Percentiles rank a stretch among this genome's conserved stretches.
These are phyloP conservation scores for Unio pictorum DNA, from an alignment of 2,888 invertebrate genomes.

Conservation along the genomic window DNA sequence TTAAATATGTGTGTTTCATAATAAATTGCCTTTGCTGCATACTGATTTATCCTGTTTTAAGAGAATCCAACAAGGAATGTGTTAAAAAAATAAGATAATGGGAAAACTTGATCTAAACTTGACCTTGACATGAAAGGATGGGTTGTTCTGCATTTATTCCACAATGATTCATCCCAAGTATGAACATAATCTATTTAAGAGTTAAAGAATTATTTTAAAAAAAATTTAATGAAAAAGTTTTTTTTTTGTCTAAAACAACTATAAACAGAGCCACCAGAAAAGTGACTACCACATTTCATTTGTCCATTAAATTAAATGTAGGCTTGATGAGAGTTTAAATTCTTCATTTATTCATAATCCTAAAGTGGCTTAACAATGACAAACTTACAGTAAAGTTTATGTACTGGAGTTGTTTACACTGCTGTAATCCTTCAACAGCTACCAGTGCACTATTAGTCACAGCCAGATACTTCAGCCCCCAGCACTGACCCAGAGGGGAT, in stretches of 20 bases:
- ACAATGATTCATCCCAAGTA: too few species aligned
- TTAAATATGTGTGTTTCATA: background rate
- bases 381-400: constrained; percentile 59
- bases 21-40: background rate
- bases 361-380: background rate
- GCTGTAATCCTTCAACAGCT: constrained; percentile 60
- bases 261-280: too few species aligned
- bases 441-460: constrained; percentile 57
- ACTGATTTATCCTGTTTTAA: background rate
- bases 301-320: too few species aligned
- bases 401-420: constrained; percentile 60
- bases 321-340: background rate
- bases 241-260: too few species aligned
- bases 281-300: too few species aligned
- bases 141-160: too few species aligned
- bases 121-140: too few species aligned
- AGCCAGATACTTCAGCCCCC: constrained; percentile 56
- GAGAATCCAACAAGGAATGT: background rate
- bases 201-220: too few species aligned
- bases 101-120: too few species aligned
- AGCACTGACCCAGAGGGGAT: constrained; percentile 59
- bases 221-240: too few species aligned
- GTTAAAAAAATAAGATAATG: too few species aligned
- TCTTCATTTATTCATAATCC: background rate
- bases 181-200: too few species aligned